Conservation (phyloP, 2,797 vertebrate genomes). For the Spatula clypeata region DNA sequence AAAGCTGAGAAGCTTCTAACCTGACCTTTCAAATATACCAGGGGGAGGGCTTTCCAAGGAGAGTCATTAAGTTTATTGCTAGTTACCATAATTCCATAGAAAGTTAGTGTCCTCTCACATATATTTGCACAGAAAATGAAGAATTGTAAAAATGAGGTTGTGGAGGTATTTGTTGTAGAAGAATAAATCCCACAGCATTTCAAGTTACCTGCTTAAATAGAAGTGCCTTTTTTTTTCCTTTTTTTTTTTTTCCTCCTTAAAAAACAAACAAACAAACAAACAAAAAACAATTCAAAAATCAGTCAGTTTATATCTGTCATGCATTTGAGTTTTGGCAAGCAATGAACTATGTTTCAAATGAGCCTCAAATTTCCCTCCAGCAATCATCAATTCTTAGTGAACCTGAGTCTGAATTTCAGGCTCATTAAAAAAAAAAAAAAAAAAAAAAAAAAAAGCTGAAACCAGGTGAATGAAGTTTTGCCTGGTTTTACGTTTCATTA, state of each 20-base stretch:
- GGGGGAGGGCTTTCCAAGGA: not conserved
- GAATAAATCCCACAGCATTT: not conserved
- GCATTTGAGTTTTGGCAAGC: not conserved
- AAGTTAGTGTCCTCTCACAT: not conserved
- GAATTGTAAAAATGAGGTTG: not conserved
- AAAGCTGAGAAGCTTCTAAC: conserved; percentile 26
- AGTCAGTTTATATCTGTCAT: not conserved
- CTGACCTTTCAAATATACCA: conserved; percentile 15
- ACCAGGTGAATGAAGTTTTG: not conserved
- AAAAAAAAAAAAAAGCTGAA: not conserved
- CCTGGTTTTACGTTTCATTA: not conserved
- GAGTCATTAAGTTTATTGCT: not conserved
- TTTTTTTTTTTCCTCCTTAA: too few species aligned
- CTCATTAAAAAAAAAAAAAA: conserved; percentile 10
- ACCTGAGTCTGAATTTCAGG: not conserved
- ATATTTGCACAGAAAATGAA: not conserved
- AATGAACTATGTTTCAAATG: not conserved
- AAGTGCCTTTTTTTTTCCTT: not conserved
- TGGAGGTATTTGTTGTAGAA: not conserved
- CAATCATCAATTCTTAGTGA: not conserved
- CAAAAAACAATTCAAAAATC: too few species aligned
- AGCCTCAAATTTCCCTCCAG: not conserved
- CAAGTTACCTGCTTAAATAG: not conserved
- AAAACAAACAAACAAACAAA: too few species aligned
- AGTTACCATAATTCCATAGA: not conserved